Conservation (phyloP, 2,797 vertebrate genomes). For the Danionella dracula region DNA sequence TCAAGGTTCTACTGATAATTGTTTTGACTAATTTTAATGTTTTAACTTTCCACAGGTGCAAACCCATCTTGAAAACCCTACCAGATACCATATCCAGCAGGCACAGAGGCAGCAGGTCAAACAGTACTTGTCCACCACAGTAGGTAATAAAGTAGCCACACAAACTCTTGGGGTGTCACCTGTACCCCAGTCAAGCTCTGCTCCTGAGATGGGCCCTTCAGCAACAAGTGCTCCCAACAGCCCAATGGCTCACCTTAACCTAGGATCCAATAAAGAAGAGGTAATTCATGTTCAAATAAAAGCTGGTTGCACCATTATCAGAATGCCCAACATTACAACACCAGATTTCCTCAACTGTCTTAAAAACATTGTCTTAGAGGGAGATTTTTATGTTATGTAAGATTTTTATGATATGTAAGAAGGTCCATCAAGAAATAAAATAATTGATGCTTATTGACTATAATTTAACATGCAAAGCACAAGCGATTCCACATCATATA, state of each 20-base stretch:
- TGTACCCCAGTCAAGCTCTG: slow-evolving; percentile 68
- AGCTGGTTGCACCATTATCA: too few species aligned
- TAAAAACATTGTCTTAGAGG: too few species aligned
- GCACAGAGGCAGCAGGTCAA: slow-evolving; percentile 88
- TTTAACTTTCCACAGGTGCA: slow-evolving; percentile 71
- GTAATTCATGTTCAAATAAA: slow-evolving; percentile 52
- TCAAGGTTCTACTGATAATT: too few species aligned
- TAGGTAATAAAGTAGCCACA: slow-evolving; percentile 75
- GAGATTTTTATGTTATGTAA: too few species aligned
- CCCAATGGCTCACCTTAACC: slow-evolving; percentile 84
- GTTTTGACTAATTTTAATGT: not conserved
- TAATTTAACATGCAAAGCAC: too few species aligned
- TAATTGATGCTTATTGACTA: too few species aligned
- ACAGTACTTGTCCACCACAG: slow-evolving; percentile 85
- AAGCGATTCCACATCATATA: too few species aligned
- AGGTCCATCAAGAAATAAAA: too few species aligned
- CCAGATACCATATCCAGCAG: slow-evolving; percentile 88
- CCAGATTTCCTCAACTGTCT: too few species aligned
- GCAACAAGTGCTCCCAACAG: slow-evolving; percentile 81
- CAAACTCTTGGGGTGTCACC: slow-evolving; percentile 70
- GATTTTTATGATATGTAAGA: too few species aligned
- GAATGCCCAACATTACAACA: too few species aligned
- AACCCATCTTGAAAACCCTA: slow-evolving; percentile 90
- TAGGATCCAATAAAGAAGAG: slow-evolving; percentile 86
- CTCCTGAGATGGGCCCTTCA: slow-evolving; percentile 59